A percentile compares a stretch with the other conserved stretches of the same genome.
Evolutionary conservation across 64 coral and sea anemone species (phyloP).

Genomic region (Hydrozoanthus tunicans): DNA sequence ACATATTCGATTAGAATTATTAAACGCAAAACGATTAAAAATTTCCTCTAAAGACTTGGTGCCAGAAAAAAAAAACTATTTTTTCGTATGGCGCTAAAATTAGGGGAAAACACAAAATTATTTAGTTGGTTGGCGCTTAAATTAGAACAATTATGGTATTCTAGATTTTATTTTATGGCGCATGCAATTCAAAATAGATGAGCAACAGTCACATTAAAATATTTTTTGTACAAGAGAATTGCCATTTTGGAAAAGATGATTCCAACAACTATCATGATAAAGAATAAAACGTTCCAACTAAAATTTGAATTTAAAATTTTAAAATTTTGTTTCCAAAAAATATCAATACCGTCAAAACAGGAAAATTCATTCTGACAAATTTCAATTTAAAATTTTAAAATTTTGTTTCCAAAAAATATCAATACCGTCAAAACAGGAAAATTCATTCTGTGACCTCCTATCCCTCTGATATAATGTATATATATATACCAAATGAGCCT

Average conservation of each 20-base stretch:
- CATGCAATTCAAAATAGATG: conserved; percentile 16
- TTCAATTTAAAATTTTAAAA: neutral
- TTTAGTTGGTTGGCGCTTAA: no score
- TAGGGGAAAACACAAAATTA: no score
- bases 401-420: conserved; percentile 1
- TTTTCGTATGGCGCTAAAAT: no score
- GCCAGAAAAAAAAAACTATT: no score
- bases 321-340: neutral
- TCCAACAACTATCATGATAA: conserved; percentile 24
- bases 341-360: conserved; percentile 1
- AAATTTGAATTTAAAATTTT: neutral
- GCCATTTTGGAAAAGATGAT: conserved; percentile 23
- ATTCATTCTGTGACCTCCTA: conserved; percentile 8
- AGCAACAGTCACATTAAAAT: conserved; percentile 23
- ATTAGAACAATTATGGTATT: no score
- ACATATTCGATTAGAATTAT: no score
- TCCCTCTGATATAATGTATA: neutral
- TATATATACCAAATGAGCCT: conserved; percentile 21
- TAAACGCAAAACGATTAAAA: no score
- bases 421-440: conserved; percentile 5
- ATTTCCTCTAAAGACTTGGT: no score
- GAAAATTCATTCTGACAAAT: neutral
- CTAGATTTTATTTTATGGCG: neutral
- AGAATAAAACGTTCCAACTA: conserved; percentile 14
- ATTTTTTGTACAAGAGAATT: conserved; percentile 21